Evolutionary conservation across 2,113 vertebrate species (phyloP).

Genomic region (Lates calcarifer): DNA sequence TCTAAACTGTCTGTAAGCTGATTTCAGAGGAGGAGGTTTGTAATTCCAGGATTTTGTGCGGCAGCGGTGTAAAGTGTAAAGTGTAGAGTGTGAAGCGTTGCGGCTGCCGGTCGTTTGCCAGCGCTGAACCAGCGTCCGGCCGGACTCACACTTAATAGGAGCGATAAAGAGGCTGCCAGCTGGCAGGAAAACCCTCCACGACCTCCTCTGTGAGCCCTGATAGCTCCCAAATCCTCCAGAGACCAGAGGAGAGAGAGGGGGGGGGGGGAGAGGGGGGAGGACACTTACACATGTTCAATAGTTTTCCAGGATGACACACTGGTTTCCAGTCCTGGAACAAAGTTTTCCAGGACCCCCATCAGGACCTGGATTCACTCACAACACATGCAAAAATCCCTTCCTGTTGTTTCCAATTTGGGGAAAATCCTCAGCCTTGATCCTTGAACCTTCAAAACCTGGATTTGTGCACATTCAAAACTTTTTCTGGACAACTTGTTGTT

Average conservation of each 20-base stretch:
- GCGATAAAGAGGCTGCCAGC: slow-evolving; percentile 57
- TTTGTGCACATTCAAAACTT: too few relatives aligned
- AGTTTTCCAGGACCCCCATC: not conserved
- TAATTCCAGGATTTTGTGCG: slow-evolving; percentile 35
- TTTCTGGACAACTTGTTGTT: too few relatives aligned
- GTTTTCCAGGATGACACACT: not conserved
- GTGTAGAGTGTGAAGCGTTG: slow-evolving; percentile 22
- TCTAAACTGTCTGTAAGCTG: slow-evolving; percentile 38
- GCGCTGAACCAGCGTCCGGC: slow-evolving; percentile 1
- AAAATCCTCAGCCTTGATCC: too few relatives aligned
- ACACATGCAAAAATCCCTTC: not conserved
- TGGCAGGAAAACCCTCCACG: slow-evolving; percentile 31
- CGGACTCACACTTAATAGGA: slow-evolving; percentile 16
- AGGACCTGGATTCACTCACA: not conserved
- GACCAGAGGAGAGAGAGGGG: not conserved
- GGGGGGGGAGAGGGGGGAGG: not conserved
- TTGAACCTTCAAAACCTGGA: too few relatives aligned
- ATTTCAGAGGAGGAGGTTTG: slow-evolving; percentile 8
- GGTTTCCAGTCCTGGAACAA: not conserved
- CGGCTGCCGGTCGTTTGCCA: not conserved
- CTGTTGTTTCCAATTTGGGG: too few relatives aligned
- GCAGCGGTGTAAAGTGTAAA: slow-evolving; percentile 23
- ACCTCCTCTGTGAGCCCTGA: slow-evolving; percentile 19
- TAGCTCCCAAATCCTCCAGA: slow-evolving; percentile 29
- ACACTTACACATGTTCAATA: not conserved